A percentile compares a stretch with the other conserved stretches of the same genome.
Conservation (phyloP, 2,113 vertebrate species). For the Rallus limicola region DNA sequence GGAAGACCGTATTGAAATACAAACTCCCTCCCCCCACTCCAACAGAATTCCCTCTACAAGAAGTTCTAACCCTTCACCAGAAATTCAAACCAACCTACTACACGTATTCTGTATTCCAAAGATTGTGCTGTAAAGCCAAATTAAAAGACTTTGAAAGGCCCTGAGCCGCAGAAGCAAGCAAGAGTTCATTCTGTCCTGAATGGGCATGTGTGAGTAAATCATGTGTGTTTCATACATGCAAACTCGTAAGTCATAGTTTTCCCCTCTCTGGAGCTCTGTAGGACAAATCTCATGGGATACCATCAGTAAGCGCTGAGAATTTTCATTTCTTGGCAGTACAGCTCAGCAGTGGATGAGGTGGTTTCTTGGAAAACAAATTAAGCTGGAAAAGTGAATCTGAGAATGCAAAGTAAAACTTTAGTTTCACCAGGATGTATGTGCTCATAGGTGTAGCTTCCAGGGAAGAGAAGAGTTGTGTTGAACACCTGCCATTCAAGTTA, state of each 20-base stretch:
- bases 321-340: neutral
- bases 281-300: neutral
- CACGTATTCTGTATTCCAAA: neutral
- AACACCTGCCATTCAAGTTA: conserved; percentile 22
- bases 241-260: neutral
- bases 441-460: neutral
- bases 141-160: neutral
- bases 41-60: neutral
- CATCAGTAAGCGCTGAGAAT: neutral
- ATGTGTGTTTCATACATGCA: neutral
- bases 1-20: neutral
- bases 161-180: neutral
- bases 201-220: neutral
- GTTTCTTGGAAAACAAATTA: neutral
- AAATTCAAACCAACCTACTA: neutral
- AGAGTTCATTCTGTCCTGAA: neutral
- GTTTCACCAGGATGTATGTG: neutral
- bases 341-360: neutral
- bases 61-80: neutral
- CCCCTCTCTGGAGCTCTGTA: neutral
- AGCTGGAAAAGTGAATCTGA: neutral
- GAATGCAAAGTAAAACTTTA: neutral
- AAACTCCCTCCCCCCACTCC: neutral
- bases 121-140: neutral
- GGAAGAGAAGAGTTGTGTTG: neutral